Evolutionary conservation across 2,888 invertebrate genomes (phyloP).

Genomic region (Minunthozetes semirufus): DNA sequence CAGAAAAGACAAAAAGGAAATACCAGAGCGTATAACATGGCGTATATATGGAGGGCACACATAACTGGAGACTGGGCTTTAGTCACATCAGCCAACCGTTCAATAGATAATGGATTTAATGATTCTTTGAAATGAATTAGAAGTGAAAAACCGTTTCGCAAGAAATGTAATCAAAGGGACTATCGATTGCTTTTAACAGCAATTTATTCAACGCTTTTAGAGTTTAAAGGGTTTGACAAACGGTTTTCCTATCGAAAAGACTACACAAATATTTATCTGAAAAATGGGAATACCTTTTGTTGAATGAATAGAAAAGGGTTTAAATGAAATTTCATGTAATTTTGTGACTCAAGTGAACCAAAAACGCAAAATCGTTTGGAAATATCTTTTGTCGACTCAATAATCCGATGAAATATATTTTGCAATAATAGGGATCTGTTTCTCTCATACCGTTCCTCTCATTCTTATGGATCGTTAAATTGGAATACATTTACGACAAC

Average conservation of each 20-base stretch:
- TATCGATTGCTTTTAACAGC: too few relatives aligned
- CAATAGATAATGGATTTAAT: not conserved
- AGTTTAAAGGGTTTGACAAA: too few relatives aligned
- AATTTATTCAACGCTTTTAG: too few relatives aligned
- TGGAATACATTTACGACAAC: not conserved
- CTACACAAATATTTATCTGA: too few relatives aligned
- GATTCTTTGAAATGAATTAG: not conserved
- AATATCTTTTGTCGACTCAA: too few relatives aligned
- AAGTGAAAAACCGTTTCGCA: not conserved
- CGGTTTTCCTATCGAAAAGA: too few relatives aligned
- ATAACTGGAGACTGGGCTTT: not conserved
- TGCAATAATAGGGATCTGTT: not conserved
- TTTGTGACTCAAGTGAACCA: too few relatives aligned
- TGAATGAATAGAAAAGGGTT: too few relatives aligned
- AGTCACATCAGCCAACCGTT: not conserved
- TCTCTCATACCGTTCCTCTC: not conserved
- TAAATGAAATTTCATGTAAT: too few relatives aligned
- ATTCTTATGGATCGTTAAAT: constrained; percentile 8
- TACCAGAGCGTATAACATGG: not conserved
- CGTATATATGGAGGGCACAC: not conserved
- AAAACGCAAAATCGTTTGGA: too few relatives aligned
- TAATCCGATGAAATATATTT: not conserved
- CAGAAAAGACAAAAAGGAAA: not conserved
- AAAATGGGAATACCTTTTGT: too few relatives aligned
- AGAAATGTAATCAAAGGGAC: too few relatives aligned